Evolutionary conservation across 92 coral and sea anemone species (phyloP).

Genomic region (Epizoanthus rinbou): DNA sequence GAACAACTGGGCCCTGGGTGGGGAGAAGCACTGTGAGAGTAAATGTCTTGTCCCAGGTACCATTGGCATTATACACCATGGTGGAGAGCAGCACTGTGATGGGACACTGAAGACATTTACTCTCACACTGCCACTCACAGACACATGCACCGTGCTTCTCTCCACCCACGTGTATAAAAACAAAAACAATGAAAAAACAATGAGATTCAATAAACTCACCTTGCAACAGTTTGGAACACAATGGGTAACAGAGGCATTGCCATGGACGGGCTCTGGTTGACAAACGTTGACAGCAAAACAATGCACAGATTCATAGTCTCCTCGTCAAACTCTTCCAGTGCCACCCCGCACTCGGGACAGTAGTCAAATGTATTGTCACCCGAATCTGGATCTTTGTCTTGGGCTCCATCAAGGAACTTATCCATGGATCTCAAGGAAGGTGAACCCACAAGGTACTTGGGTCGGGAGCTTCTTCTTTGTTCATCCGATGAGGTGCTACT

Average conservation of each 20-base stretch:
- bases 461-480: constrained; percentile 50
- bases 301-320: constrained; percentile 95
- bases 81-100: no score
- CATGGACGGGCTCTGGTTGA: constrained; percentile 93
- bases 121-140: no score
- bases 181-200: no score
- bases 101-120: no score
- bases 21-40: no score
- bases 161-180: no score
- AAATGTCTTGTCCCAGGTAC: no score
- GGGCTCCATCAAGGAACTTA: constrained; percentile 66
- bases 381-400: constrained; percentile 55
- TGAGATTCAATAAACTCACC: constrained; percentile 50
- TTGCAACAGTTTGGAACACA: constrained; percentile 91
- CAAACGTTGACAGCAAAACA: constrained; percentile 94
- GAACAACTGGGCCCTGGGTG: no score
- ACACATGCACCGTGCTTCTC: no score
- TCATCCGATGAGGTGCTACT: constrained; percentile 20
- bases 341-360: constrained; percentile 91
- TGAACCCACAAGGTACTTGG: constrained; percentile 62
- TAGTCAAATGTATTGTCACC: constrained; percentile 78
- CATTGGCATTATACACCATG: no score
- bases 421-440: constrained; percentile 77
- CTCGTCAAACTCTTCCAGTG: constrained; percentile 95
- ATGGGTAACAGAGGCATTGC: constrained; percentile 92